These are phyloP conservation scores for Himalopsyche japonica DNA, from an alignment of 2,888 invertebrate species.

Conservation along the genomic window DNA sequence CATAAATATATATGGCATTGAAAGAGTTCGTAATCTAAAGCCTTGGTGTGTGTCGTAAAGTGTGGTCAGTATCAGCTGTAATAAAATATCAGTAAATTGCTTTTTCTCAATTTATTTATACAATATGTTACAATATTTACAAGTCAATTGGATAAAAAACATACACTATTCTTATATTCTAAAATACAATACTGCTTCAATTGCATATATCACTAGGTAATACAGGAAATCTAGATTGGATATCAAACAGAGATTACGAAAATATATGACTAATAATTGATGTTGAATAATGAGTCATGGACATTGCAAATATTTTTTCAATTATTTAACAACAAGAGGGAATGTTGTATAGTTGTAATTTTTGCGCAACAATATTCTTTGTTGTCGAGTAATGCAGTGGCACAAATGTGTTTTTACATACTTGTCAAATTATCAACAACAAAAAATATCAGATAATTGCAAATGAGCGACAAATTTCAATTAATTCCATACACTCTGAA, in stretches of 20 bases:
- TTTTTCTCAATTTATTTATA: slow-evolving; percentile 6
- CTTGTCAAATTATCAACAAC: neutral
- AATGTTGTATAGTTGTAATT: neutral
- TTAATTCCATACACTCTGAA: neutral
- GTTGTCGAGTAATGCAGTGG: neutral
- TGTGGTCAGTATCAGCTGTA: neutral
- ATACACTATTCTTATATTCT: neutral
- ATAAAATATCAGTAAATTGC: neutral
- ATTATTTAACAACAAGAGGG: neutral
- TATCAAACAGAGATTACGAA: neutral
- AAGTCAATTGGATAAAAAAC: neutral
- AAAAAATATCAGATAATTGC: neutral
- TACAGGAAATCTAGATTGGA: neutral
- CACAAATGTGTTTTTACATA: neutral
- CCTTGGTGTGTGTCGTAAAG: neutral
- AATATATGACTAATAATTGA: neutral
- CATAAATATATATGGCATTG: neutral
- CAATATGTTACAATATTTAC: slow-evolving; percentile 21
- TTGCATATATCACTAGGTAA: neutral
- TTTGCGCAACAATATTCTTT: neutral
- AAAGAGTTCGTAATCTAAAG: neutral
- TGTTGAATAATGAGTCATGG: neutral
- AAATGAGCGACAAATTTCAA: neutral
- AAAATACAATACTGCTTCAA: neutral
- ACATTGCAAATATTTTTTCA: neutral